These are phyloP conservation scores for Sisyra terminalis DNA, from an alignment of 2,888 invertebrate species.

Conservation along the genomic window DNA sequence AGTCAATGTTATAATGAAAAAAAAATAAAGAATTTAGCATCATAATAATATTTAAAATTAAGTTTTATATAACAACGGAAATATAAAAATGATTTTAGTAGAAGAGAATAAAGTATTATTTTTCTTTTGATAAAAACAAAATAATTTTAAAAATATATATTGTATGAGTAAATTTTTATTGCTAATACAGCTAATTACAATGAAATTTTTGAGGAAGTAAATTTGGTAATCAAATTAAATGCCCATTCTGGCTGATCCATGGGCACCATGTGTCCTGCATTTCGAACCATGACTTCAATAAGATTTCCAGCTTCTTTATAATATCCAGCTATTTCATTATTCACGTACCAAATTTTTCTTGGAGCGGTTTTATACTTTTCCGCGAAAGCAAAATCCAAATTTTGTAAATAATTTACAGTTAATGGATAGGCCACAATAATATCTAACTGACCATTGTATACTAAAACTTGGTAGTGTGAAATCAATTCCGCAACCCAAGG, in stretches of 20 bases:
- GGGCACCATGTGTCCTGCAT: slow-evolving; percentile 73
- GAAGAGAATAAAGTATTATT: too few relatives aligned
- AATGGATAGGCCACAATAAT: slow-evolving; percentile 80
- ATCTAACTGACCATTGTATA: slow-evolving; percentile 85
- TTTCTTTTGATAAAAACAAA: too few relatives aligned
- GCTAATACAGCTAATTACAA: too few relatives aligned
- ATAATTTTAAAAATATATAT: too few relatives aligned
- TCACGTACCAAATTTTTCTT: slow-evolving; percentile 53
- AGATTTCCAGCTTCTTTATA: slow-evolving; percentile 53
- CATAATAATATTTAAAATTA: too few relatives aligned
- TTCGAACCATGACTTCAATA: slow-evolving; percentile 55
- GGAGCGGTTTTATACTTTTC: slow-evolving; percentile 46
- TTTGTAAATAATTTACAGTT: slow-evolving; percentile 60
- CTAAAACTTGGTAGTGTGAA: slow-evolving; percentile 49
- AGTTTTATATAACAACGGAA: too few relatives aligned
- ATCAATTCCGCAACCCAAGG: slow-evolving; percentile 52
- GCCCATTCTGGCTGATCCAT: slow-evolving; percentile 65
- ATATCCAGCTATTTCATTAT: slow-evolving; percentile 55
- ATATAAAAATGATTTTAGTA: too few relatives aligned
- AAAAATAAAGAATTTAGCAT: too few relatives aligned
- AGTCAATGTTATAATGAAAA: too few relatives aligned
- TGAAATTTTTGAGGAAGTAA: slow-evolving; percentile 25
- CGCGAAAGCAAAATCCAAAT: slow-evolving; percentile 49
- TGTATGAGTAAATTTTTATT: too few relatives aligned
- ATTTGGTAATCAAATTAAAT: slow-evolving; percentile 51